Evolutionary conservation across 2,797 vertebrate species (phyloP).

Genomic region (Microchirus variegatus): DNA sequence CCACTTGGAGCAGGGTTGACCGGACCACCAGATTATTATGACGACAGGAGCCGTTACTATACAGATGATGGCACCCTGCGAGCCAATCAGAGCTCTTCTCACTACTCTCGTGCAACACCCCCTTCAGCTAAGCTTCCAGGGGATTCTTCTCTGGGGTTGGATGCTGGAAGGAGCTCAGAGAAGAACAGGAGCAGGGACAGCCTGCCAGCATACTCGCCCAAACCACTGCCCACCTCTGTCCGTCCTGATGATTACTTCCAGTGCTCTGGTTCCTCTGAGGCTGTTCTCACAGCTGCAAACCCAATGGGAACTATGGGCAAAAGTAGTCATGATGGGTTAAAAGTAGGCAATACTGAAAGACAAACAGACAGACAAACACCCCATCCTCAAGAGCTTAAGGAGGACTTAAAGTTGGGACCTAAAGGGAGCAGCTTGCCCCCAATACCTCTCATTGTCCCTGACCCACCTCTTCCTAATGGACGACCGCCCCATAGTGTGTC

Average conservation of each 20-base stretch:
- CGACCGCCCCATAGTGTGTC: slow-evolving; percentile 87
- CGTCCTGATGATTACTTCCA: slow-evolving; percentile 92
- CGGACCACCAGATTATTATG: slow-evolving; percentile 90
- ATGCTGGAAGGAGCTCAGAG: slow-evolving; percentile 83
- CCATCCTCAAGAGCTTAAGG: slow-evolving; percentile 88
- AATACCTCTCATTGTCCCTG: slow-evolving; percentile 80
- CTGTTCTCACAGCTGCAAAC: slow-evolving; percentile 86
- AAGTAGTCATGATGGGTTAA: slow-evolving; percentile 88
- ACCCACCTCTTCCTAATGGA: slow-evolving; percentile 86
- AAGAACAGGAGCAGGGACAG: slow-evolving; percentile 88
- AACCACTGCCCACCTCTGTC: slow-evolving; percentile 71
- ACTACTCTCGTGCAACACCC: slow-evolving; percentile 87
- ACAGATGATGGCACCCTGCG: slow-evolving; percentile 93
- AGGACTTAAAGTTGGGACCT: slow-evolving; percentile 86
- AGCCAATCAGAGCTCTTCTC: slow-evolving; percentile 81
- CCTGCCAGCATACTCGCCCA: slow-evolving; percentile 87
- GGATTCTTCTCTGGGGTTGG: slow-evolving; percentile 83
- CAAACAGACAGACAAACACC: slow-evolving; percentile 83
- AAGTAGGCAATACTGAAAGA: slow-evolving; percentile 82
- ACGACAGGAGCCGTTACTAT: slow-evolving; percentile 91
- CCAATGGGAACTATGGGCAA: slow-evolving; percentile 89
- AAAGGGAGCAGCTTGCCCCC: slow-evolving; percentile 79
- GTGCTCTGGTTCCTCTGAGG: slow-evolving; percentile 90
- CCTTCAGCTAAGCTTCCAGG: slow-evolving; percentile 83
- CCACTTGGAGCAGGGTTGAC: slow-evolving; percentile 86